phyloP scores from a whole-genome alignment of 2,113 vertebrate genomes.

The pig (Sus scrofa) region DNA sequence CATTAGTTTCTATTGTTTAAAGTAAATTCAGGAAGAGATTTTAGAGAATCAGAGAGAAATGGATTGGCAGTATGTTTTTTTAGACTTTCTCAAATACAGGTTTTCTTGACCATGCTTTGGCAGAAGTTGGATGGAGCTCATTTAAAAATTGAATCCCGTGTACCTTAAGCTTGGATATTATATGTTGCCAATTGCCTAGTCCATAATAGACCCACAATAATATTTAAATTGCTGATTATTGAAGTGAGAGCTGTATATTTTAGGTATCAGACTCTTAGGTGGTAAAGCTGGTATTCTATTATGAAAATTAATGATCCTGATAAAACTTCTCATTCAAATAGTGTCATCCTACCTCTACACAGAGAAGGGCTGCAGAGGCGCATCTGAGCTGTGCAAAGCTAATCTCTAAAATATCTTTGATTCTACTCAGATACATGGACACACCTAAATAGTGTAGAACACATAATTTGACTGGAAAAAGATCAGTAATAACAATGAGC shows the following conservation, averaged over 20 bases:
- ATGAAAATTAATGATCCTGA: slow-evolving; percentile 36
- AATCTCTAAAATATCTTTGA: not conserved
- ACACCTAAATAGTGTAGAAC: not conserved
- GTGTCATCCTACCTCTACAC: not conserved
- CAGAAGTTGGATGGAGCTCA: not conserved
- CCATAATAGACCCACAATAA: slow-evolving; percentile 9
- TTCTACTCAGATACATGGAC: not conserved
- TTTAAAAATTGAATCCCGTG: slow-evolving; percentile 47
- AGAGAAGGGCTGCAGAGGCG: not conserved
- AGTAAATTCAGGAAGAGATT: not conserved
- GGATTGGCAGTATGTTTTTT: not conserved
- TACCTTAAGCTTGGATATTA: not conserved
- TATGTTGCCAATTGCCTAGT: not conserved
- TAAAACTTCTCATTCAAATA: not conserved
- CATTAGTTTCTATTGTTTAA: slow-evolving; percentile 41
- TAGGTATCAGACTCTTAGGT: not conserved
- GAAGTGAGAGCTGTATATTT: slow-evolving; percentile 25
- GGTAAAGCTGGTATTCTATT: slow-evolving; percentile 50
- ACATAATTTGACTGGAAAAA: slow-evolving; percentile 25
- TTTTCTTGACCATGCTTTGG: slow-evolving; percentile 50
- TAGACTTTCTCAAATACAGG: not conserved
- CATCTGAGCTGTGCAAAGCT: not conserved
- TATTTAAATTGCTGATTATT: slow-evolving; percentile 45
- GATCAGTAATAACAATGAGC: no score
- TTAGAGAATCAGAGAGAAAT: slow-evolving; percentile 23